Evolutionary conservation across 1,140 invertebrate species (phyloP).

Genomic region (Cyclargus thomasi): DNA sequence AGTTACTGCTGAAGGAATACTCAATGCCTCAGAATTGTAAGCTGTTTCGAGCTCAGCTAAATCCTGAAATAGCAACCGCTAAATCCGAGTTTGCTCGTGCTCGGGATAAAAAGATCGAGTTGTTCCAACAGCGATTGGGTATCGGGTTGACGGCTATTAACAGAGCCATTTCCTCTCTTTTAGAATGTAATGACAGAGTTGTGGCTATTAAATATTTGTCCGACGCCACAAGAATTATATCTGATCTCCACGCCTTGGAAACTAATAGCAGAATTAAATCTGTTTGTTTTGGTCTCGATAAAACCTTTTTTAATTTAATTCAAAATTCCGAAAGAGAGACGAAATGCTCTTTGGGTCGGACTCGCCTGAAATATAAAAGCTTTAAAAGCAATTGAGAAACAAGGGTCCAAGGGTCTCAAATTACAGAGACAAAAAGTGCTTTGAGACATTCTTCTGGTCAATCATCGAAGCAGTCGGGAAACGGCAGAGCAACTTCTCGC

Average conservation of each 20-base stretch:
- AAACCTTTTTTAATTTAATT: slow-evolving; percentile 16
- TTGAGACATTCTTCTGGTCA: not conserved
- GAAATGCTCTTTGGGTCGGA: slow-evolving; percentile 28
- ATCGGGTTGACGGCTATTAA: slow-evolving; percentile 3
- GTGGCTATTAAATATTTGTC: not conserved
- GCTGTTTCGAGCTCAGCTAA: slow-evolving; percentile 5
- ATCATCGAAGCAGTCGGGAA: slow-evolving; percentile 5
- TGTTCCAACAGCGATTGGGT: not conserved
- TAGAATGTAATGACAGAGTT: not conserved
- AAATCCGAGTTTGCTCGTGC: not conserved
- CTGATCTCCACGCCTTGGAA: slow-evolving; percentile 2
- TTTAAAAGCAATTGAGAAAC: slow-evolving; percentile 32
- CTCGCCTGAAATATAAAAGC: slow-evolving; percentile 36
- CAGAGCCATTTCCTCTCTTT: not conserved
- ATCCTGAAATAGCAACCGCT: not conserved
- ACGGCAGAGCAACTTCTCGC: slow-evolving; percentile 10
- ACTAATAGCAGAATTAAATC: not conserved
- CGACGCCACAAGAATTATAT: not conserved
- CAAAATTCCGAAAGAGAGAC: slow-evolving; percentile 29
- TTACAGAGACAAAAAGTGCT: not conserved
- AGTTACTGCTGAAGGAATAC: not conserved
- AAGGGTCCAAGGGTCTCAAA: slow-evolving; percentile 31
- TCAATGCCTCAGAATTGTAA: slow-evolving; percentile 10
- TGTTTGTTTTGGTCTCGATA: too few species aligned
- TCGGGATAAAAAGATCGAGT: slow-evolving; percentile 4